phyloP scores from a whole-genome alignment of 92 coral and sea anemone genomes.

The Bergia sp. region DNA sequence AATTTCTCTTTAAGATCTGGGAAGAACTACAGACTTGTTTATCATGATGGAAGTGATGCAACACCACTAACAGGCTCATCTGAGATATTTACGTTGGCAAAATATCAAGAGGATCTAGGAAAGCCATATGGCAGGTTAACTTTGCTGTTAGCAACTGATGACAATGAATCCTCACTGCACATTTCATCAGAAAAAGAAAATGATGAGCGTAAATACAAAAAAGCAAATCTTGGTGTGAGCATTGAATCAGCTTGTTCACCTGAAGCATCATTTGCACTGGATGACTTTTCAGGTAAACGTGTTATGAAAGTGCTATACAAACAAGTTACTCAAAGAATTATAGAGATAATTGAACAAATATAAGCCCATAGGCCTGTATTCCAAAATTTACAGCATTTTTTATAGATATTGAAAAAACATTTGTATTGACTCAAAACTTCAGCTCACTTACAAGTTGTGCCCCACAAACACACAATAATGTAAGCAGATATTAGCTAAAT shows the following conservation, averaged over 20 bases:
- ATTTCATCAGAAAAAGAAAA: neutral
- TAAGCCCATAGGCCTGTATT: slow-evolving; percentile 6
- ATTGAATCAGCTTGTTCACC: neutral
- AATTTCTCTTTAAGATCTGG: neutral
- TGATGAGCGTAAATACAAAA: slow-evolving; percentile 13
- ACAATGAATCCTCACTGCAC: slow-evolving; percentile 23
- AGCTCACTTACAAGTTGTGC: neutral
- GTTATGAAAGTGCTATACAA: neutral
- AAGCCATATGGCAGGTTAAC: slow-evolving; percentile 29
- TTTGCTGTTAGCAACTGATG: slow-evolving; percentile 21
- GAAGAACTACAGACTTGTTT: slow-evolving; percentile 4
- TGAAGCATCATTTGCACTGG: slow-evolving; percentile 12
- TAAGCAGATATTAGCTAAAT: neutral
- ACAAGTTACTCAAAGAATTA: neutral
- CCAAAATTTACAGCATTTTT: neutral
- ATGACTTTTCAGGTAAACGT: slow-evolving; percentile 23
- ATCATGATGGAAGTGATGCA: slow-evolving; percentile 19
- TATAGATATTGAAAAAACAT: neutral
- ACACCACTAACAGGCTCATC: neutral
- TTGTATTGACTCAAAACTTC: neutral
- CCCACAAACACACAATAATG: slow-evolving; percentile 3
- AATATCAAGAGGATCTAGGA: slow-evolving; percentile 12
- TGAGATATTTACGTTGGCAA: slow-evolving; percentile 10
- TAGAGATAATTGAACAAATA: neutral
- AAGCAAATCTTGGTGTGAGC: neutral